Base-by-base conservation (phyloP, 2,797 vertebrate species). In the Chaunax sp. region DNA sequence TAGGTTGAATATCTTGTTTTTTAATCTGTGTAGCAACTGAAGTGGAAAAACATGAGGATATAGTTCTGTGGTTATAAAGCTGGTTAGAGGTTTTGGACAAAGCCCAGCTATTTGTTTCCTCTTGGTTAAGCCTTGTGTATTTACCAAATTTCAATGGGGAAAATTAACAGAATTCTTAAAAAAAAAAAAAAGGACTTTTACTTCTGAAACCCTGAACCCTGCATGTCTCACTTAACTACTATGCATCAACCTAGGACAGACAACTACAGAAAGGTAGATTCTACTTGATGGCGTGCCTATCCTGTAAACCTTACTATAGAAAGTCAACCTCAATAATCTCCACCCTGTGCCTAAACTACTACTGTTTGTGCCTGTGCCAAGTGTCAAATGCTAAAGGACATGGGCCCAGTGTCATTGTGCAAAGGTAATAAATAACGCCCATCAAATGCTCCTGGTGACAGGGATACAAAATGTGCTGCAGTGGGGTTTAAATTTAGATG, bases 401-500 rank as follows among this genome's bases (percentile, higher is more conserved):
- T 9, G 5, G 37, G 56, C 68, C 47, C n/a, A 20, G 74, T 81
- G 80, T 86, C 85, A 88, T 83, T 83, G 86, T 88, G 78, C 70
- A 68, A 54, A 78, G 73, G 78, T 84, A 85, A 93, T 90, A 92
- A 89, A 90, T 87, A 90, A 90, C 73, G 58, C 59, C 60, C 64
- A 78, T 85, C 69, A 85, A 82, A 85, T 50, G 40, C 63, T 58
- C 47, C 52, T 5, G n/a, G 41, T 78, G 81, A 89, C 81, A 88
- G 80, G 53, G 78, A 88, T 71, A 89, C 72, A 82, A 85, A 92
- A 89, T 87, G 83, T 87, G 80, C 88, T 82, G 74, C 38, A 25
- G 72, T 71, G 71, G 69, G 47, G 84, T 89, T 91, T 92, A 92
- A 88, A 92, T 90, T 88, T 92, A 93, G 91, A 90, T 40, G 44